A percentile compares a stretch with the other conserved stretches of the same genome.
phyloP scores from a whole-genome alignment of 1,140 invertebrate genomes.

The Drosophila ironensis region DNA sequence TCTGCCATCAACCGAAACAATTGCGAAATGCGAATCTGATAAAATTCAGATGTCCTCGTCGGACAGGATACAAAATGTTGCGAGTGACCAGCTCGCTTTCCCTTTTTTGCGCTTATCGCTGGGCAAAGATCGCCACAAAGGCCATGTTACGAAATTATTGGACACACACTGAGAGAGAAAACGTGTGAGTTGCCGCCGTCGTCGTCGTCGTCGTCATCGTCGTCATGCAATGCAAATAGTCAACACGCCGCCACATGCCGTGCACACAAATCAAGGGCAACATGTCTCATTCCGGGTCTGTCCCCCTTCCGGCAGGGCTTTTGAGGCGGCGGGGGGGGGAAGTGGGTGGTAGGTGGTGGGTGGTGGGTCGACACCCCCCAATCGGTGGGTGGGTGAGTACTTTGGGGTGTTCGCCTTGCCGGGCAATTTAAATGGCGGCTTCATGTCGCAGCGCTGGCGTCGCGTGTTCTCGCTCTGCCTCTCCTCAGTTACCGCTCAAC shows the following conservation, averaged over 20 bases:
- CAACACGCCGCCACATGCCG: conserved; percentile 76
- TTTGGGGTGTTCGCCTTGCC: conserved; percentile 58
- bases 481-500: no score
- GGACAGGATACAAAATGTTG: conserved; percentile 28
- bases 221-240: conserved; percentile 78
- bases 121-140: conserved; percentile 74
- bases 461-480: conserved; percentile 48
- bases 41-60: conserved; percentile 14
- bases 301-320: neutral
- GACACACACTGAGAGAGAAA: conserved; percentile 18
- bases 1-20: no score
- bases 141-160: conserved; percentile 80
- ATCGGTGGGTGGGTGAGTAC: neutral
- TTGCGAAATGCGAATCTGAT: neutral
- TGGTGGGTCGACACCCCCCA: no score
- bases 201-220: no score
- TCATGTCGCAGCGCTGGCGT: conserved; percentile 63
- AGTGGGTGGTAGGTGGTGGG: neutral
- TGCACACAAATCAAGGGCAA: conserved; percentile 79
- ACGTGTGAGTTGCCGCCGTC: neutral
- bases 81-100: conserved; percentile 20
- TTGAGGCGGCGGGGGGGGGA: neutral
- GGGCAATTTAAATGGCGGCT: conserved; percentile 72
- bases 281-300: conserved; percentile 66
- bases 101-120: conserved; percentile 48